Percentiles rank a stretch among this genome's conserved stretches.
These are phyloP conservation scores for Sphaeramia orbicularis DNA, from an alignment of 2,797 vertebrate species.

Conservation along the genomic window DNA sequence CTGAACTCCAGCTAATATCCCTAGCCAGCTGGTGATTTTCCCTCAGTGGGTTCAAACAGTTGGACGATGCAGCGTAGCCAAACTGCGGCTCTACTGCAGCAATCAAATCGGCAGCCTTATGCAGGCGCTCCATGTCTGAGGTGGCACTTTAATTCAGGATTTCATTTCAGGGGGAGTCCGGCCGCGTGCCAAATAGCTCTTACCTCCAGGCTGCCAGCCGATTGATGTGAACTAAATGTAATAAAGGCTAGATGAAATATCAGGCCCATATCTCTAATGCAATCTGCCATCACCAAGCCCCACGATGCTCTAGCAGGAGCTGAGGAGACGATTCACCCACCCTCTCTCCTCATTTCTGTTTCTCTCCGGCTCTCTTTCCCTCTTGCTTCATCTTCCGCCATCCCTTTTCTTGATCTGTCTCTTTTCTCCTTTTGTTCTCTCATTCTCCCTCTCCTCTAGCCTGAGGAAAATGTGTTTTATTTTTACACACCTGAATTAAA, in stretches of 20 bases:
- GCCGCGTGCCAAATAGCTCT: constrained; percentile 82
- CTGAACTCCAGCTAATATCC: constrained; percentile 56
- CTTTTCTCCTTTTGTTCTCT: constrained; percentile 42
- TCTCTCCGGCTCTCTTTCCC: constrained; percentile 18
- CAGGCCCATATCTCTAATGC: constrained; percentile 84
- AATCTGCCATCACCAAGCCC: constrained; percentile 79
- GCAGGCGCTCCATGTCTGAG: constrained; percentile 73
- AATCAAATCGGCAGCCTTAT: constrained; percentile 71
- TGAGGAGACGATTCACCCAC: constrained; percentile 15
- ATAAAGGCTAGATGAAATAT: constrained; percentile 87
- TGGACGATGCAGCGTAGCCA: constrained; percentile 30
- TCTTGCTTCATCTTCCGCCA: constrained; percentile 20
- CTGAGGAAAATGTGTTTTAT: constrained; percentile 61
- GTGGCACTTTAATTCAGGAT: constrained; percentile 84
- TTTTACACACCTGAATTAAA: constrained; percentile 69
- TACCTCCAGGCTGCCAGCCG: constrained; percentile 79
- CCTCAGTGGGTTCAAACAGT: constrained; percentile 63
- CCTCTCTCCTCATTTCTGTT: constrained; percentile 3
- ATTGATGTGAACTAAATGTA: constrained; percentile 87
- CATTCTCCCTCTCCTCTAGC: constrained; percentile 31
- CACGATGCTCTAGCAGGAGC: constrained; percentile 70
- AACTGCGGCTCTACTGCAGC: constrained; percentile 62
- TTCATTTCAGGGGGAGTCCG: constrained; percentile 80
- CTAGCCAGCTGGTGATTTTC: constrained; percentile 60
- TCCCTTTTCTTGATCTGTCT: constrained; percentile 18